Base-by-base conservation (phyloP, 2,888 invertebrate species). In the Xylota sylvarum region DNA sequence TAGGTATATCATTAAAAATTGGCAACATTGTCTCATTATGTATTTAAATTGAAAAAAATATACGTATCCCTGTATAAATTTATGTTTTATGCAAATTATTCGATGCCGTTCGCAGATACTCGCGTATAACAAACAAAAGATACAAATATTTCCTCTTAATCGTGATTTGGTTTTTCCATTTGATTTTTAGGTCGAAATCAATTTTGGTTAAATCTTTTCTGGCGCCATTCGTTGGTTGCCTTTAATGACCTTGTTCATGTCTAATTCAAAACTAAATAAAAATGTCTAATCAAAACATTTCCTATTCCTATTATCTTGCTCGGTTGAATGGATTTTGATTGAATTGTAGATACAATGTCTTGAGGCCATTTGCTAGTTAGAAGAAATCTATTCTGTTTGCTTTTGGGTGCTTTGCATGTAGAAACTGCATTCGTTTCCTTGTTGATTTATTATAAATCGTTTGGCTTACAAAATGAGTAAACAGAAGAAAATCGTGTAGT, bases 71-170 rank as follows among this genome's bases (percentile, higher is more conserved):
- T 62, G 52, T 52, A 30, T 69, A 35, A 78, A 69, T 69, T 17
- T 14, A 5, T 43, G 27, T 70, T 78, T 55, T 52, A 77, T 77
- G 67, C 60, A 32, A 77, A 77, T 65, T 69, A 19, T 9, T 56
- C 17, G 23, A 56, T 56, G 37, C 17, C 35, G 46, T 65, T 76
- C 67, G 37, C 77, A 37, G 23, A 56, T 2, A 19, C 23, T 17
- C 40, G 9, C 7, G 56, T 6, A 7, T 30, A 4, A 56, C 19
- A 4, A n/a, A 7, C 27, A 19, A 46, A n/a, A 27, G 43, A 55
- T 56, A 64, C 23, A 62, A 62, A 62, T 43, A 37, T 40, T n/a
- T 60, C 19, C 35, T 2, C 10, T 35, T 58, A 6, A 3, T 12
- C 9, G 43, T 19, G 35, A 5, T 69, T 40, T 9, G 56, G 70